phyloP scores from a whole-genome alignment of 2,797 vertebrate species.

The Gymnothorax javanicus region DNA sequence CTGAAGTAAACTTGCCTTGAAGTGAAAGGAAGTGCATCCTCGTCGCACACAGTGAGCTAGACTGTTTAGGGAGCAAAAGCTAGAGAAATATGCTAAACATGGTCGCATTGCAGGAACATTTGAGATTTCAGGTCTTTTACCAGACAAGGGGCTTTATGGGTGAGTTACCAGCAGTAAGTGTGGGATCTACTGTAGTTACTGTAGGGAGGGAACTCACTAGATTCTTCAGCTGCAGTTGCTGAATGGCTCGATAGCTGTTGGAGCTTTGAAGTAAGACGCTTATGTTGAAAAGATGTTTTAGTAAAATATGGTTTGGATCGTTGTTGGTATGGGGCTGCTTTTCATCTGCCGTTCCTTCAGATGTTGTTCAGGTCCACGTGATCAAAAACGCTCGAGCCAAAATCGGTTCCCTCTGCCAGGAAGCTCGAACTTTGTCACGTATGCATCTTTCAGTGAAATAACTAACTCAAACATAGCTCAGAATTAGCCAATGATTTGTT shows the following conservation, averaged over 20 bases:
- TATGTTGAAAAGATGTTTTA: constrained; percentile 5
- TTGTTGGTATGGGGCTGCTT: not conserved
- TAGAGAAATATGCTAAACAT: not conserved
- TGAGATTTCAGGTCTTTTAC: not conserved
- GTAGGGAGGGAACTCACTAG: not conserved
- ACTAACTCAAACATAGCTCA: not conserved
- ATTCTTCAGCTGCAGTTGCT: not conserved
- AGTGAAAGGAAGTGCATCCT: not conserved
- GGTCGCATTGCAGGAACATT: not conserved
- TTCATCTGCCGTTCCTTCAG: not conserved
- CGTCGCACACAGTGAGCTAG: not conserved
- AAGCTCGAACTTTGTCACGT: not conserved
- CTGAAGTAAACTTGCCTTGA: not conserved
- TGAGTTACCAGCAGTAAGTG: not conserved
- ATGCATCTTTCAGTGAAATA: not conserved
- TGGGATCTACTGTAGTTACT: not conserved
- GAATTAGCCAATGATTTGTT: not conserved
- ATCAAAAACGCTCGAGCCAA: not conserved
- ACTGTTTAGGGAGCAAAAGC: no score
- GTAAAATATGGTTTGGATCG: not conserved
- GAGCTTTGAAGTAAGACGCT: not conserved
- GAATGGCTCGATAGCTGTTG: not conserved
- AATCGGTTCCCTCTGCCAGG: not conserved
- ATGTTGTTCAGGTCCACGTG: not conserved
- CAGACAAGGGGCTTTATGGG: not conserved